Percentiles rank a stretch among this genome's conserved stretches.
phyloP scores from a whole-genome alignment of 2,888 invertebrate species.

The Rugalucina vietnamica region DNA sequence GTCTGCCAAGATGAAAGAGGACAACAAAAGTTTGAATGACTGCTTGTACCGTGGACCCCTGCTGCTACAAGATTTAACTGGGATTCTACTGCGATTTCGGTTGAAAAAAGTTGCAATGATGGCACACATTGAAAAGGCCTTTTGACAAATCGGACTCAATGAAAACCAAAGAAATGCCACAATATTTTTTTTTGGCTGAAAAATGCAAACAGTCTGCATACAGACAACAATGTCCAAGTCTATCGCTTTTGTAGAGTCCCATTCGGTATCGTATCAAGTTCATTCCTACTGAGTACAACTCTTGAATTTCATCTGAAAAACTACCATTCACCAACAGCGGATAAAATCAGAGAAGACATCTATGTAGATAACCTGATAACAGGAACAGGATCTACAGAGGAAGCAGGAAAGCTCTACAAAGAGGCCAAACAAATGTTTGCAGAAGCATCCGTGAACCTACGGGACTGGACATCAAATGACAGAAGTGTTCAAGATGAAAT shows the following conservation, averaged over 20 bases:
- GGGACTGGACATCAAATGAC: conserved; percentile 28
- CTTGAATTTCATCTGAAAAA: background rate
- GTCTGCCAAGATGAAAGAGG: conserved; percentile 13
- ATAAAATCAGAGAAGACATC: conserved; percentile 2
- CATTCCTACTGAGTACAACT: conserved; percentile 1
- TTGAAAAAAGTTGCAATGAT: conserved; percentile 9
- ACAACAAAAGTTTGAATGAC: conserved; percentile 38
- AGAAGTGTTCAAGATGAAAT: background rate
- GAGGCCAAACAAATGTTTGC: background rate
- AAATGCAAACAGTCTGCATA: background rate
- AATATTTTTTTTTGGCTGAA: conserved; percentile 7
- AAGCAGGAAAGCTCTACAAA: conserved; percentile 4
- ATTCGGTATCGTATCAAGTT: too few relatives aligned
- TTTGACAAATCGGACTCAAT: conserved; percentile 9
- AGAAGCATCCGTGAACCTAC: conserved; percentile 21
- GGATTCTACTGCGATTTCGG: conserved; percentile 29
- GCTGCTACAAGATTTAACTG: conserved; percentile 31
- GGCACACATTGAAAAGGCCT: conserved; percentile 31
- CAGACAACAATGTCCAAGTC: conserved; percentile 5
- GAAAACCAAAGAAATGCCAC: background rate
- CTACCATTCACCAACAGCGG: background rate
- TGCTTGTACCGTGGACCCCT: conserved; percentile 37
- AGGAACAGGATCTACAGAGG: background rate
- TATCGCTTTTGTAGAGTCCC: conserved; percentile 18
- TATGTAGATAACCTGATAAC: conserved; percentile 22